phyloP scores from a whole-genome alignment of 2,797 vertebrate species.

The Pangasius larnaudii region DNA sequence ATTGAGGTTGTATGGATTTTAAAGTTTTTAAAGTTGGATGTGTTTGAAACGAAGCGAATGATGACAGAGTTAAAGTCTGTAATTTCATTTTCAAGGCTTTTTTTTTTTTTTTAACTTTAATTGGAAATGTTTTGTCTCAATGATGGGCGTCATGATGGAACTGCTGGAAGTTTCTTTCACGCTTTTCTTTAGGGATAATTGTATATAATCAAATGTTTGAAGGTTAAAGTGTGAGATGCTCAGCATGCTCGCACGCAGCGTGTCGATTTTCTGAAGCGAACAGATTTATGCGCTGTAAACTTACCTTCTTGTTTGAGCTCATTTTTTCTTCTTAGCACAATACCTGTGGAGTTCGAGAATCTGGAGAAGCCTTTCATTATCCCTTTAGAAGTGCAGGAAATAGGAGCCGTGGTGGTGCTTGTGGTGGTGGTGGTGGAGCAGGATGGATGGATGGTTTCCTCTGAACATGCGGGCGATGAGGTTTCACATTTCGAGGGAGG shows the following conservation, averaged over 20 bases:
- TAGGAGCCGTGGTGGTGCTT: slow-evolving; percentile 1
- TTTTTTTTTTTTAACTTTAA: background rate
- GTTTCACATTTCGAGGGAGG: slow-evolving; percentile 47
- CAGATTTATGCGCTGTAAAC: background rate
- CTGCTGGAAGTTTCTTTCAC: background rate
- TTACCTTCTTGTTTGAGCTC: background rate
- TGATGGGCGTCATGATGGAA: background rate
- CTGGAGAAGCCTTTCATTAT: slow-evolving; percentile 26
- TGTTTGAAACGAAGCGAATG: background rate
- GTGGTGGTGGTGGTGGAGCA: background rate
- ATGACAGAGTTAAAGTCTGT: background rate
- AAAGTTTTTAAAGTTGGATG: background rate
- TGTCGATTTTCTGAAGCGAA: background rate
- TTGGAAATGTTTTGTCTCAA: background rate
- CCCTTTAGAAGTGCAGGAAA: slow-evolving; percentile 24
- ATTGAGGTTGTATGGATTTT: background rate
- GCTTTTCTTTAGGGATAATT: background rate
- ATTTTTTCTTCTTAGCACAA: background rate
- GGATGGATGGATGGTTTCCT: slow-evolving; percentile 26
- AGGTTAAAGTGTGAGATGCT: background rate
- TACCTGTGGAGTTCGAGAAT: background rate
- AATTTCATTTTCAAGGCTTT: background rate
- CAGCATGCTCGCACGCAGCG: background rate
- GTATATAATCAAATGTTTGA: slow-evolving; percentile 14
- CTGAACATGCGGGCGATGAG: slow-evolving; percentile 28